Conservation (phyloP, 2,797 vertebrate genomes). For the Malurus leucopterus region DNA sequence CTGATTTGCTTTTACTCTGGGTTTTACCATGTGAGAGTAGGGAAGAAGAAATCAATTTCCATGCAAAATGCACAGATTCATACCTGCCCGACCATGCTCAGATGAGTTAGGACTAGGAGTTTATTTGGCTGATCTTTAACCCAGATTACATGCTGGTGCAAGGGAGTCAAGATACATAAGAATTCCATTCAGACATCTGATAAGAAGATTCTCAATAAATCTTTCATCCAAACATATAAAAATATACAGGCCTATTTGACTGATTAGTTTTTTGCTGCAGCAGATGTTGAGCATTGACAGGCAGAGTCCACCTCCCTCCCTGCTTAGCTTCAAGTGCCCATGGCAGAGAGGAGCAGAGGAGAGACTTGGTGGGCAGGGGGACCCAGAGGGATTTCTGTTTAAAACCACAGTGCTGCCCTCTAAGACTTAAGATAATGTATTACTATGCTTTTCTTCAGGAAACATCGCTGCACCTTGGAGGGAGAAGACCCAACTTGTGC, state of each 20-base stretch:
- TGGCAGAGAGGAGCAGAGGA: not conserved
- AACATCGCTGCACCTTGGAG: not conserved
- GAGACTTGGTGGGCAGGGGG: not conserved
- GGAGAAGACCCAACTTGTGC: not conserved
- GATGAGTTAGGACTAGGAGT: not conserved
- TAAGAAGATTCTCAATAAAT: not conserved
- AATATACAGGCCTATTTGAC: not conserved
- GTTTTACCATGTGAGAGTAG: not conserved
- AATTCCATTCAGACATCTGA: not conserved
- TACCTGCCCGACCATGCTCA: not conserved
- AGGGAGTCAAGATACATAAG: not conserved
- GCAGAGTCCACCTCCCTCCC: not conserved
- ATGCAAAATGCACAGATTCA: not conserved
- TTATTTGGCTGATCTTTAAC: not conserved
- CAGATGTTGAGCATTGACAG: not conserved
- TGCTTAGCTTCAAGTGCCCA: rapidly evolving
- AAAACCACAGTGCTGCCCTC: not conserved
- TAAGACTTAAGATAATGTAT: not conserved
- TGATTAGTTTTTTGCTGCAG: not conserved
- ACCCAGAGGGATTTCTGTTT: not conserved
- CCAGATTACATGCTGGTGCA: not conserved
- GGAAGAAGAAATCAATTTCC: not conserved
- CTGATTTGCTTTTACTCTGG: not conserved
- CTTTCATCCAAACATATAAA: not conserved
- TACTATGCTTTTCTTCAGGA: not conserved